A percentile compares a stretch with the other conserved stretches of the same genome.
phyloP scores from a whole-genome alignment of 2,888 invertebrate species.

The Stenchaetothrips biformis region DNA sequence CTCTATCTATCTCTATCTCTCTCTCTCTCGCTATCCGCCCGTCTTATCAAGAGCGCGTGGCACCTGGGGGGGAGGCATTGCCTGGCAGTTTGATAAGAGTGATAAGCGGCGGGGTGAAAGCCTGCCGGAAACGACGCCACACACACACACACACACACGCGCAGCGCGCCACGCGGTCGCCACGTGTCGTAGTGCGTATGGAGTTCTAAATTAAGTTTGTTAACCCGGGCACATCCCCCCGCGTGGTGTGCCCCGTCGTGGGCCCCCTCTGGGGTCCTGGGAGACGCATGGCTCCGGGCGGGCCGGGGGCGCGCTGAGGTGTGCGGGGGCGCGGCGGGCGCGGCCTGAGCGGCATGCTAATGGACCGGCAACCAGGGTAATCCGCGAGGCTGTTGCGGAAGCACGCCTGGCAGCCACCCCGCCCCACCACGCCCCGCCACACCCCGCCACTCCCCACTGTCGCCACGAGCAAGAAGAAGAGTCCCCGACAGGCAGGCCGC shows the following conservation, averaged over 20 bases:
- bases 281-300: no score
- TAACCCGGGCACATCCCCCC: not conserved
- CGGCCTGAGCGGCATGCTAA: constrained; percentile 18
- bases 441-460: not conserved
- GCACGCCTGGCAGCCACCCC: not conserved
- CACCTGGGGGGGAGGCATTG: no score
- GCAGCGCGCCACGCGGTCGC: no score
- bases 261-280: not conserved
- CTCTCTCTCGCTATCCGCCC: no score
- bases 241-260: not conserved
- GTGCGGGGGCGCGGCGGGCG: not conserved
- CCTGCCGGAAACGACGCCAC: no score
- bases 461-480: not conserved
- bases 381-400: not conserved
- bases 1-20: not conserved
- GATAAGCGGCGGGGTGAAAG: no score
- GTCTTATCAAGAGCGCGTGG: no score
- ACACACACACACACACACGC: no score
- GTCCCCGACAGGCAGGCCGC: not conserved
- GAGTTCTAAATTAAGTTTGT: constrained; percentile 19
- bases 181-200: no score
- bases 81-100: no score
- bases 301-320: not conserved
- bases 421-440: not conserved
- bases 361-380: constrained; percentile 20